Percentiles rank a stretch among this genome's conserved stretches.
Evolutionary conservation across 1,140 invertebrate genomes (phyloP).

Genomic region (Mercenaria mercenaria): DNA sequence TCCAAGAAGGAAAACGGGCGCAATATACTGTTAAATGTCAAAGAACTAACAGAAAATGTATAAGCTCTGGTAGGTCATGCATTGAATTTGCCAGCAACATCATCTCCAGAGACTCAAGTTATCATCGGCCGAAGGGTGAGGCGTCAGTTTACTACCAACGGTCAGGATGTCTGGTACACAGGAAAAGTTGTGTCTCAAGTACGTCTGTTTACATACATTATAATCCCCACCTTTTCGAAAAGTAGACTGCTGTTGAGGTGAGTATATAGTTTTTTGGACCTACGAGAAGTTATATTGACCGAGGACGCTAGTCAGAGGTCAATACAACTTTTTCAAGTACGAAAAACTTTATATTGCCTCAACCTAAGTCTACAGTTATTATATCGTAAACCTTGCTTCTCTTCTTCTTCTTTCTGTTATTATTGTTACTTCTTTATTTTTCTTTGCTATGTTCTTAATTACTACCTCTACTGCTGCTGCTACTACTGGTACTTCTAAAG

Average conservation of each 20-base stretch:
- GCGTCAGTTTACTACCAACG: neutral
- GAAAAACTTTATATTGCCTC: neutral
- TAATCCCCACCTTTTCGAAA: too few species aligned
- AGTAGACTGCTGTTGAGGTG: too few species aligned
- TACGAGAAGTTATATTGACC: neutral
- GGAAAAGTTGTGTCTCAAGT: slow-evolving; percentile 28
- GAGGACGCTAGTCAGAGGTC: neutral
- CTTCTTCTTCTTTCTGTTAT: too few species aligned
- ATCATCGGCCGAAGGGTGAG: neutral
- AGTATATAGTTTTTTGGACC: neutral
- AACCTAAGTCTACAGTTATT: neutral
- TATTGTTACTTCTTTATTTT: too few species aligned
- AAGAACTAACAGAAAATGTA: slow-evolving; percentile 5
- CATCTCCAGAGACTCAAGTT: neutral
- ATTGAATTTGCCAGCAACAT: neutral
- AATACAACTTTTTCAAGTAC: neutral
- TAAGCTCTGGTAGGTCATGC: neutral
- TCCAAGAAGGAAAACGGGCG: neutral
- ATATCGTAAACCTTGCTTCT: neutral
- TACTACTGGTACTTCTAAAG: too few species aligned
- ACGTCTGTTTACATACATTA: neutral
- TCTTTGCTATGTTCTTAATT: too few species aligned
- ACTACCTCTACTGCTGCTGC: too few species aligned
- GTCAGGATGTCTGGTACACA: neutral
- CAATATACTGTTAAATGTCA: neutral